These are phyloP conservation scores for Oryzias curvinotus DNA, from an alignment of 2,113 vertebrate species.

Conservation along the genomic window DNA sequence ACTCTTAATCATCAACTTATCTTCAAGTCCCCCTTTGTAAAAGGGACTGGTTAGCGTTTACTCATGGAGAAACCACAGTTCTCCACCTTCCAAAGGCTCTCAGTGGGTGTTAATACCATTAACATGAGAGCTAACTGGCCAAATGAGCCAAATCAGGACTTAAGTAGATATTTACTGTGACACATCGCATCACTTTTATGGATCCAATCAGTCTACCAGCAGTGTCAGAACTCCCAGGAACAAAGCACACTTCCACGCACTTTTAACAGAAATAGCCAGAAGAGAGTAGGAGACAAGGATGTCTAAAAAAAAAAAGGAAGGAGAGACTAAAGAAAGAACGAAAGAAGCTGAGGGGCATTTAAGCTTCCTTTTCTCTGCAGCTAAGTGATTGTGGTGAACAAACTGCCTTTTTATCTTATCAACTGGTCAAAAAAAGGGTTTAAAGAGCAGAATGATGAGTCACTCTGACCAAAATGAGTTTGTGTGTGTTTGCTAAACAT, in stretches of 20 bases:
- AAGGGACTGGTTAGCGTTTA: too few species aligned
- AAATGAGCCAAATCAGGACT: neutral
- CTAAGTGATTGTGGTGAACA: neutral
- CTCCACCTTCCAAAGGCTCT: neutral
- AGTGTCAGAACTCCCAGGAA: conserved; percentile 19
- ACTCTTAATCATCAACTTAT: too few species aligned
- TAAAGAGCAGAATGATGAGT: conserved; percentile 31
- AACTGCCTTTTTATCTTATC: conserved; percentile 5
- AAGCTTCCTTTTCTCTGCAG: conserved; percentile 5
- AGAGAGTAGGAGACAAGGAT: conserved; percentile 55
- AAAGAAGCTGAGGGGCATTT: conserved; percentile 10
- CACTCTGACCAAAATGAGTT: conserved; percentile 22
- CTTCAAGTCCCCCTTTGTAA: too few species aligned
- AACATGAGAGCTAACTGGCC: neutral
- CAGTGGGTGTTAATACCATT: neutral
- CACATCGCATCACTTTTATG: conserved; percentile 16
- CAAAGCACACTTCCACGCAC: conserved; percentile 47
- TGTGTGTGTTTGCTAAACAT: conserved; percentile 27
- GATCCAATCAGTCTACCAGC: conserved; percentile 27
- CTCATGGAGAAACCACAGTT: neutral
- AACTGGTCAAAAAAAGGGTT: conserved; percentile 7
- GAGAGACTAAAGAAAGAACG: conserved; percentile 25
- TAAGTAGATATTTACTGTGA: conserved; percentile 7
- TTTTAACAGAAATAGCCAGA: conserved; percentile 42
- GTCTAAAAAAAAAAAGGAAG: conserved; percentile 36